A percentile compares a stretch with the other conserved stretches of the same genome.
phyloP scores from a whole-genome alignment of 2,113 vertebrate genomes.

The Cyanistes caeruleus region DNA sequence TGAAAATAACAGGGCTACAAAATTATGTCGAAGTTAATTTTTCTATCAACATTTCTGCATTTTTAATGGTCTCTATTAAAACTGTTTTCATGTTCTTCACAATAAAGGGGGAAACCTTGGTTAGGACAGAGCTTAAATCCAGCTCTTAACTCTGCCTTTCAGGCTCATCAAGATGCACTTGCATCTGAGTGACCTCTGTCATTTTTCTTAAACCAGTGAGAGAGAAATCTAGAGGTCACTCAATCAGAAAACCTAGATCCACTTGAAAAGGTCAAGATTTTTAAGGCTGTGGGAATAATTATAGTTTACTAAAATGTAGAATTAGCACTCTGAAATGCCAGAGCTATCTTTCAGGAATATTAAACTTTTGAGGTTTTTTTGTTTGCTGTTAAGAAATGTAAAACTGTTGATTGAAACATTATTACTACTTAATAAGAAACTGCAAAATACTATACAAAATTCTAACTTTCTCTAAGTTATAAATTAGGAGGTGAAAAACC shows the following conservation, averaged over 20 bases:
- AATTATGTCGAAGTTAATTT: neutral
- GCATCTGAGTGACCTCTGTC: neutral
- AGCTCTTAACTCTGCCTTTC: neutral
- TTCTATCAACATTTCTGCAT: neutral
- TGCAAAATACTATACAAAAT: neutral
- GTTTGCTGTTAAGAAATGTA: neutral
- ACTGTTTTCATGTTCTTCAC: neutral
- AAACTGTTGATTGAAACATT: neutral
- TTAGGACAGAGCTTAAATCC: slow-evolving; percentile 17
- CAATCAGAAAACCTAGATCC: neutral
- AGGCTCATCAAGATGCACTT: neutral
- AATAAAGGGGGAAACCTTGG: neutral
- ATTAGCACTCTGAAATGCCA: neutral
- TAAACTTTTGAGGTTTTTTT: neutral
- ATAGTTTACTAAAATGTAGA: neutral
- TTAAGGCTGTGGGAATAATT: neutral
- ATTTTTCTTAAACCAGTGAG: neutral
- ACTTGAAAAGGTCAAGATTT: neutral
- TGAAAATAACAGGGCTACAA: neutral
- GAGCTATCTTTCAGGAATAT: neutral
- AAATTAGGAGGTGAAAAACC: neutral
- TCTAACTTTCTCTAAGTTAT: neutral
- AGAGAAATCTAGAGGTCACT: neutral
- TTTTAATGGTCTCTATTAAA: neutral
- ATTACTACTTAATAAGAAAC: neutral